Conservation (phyloP, 2,797 vertebrate species). For the Picus viridis region DNA sequence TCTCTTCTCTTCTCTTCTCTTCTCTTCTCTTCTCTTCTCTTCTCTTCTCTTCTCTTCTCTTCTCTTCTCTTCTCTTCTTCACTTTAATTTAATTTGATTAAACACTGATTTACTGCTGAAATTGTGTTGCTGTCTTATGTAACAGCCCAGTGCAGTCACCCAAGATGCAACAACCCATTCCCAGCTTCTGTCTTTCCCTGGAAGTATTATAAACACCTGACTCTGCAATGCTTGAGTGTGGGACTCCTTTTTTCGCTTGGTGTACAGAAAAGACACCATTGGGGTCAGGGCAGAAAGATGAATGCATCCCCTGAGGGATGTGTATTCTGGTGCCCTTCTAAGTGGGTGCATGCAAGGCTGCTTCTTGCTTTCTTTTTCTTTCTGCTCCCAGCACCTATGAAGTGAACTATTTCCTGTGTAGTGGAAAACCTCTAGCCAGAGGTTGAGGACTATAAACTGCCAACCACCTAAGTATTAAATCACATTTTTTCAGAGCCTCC, state of each 20-base stretch:
- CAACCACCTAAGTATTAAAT: neutral
- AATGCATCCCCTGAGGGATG: neutral
- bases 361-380: neutral
- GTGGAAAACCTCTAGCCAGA: neutral
- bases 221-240: neutral
- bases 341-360: neutral
- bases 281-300: neutral
- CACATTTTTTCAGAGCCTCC: neutral
- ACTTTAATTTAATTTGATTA: neutral
- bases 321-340: neutral
- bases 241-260: neutral
- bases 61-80: neutral
- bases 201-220: neutral
- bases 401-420: neutral
- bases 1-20: too few relatives aligned
- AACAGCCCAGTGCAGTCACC: neutral
- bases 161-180: neutral
- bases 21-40: too few relatives aligned
- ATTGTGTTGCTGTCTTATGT: neutral
- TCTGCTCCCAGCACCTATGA: neutral
- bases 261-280: neutral
- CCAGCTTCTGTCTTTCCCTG: neutral
- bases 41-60: too few relatives aligned
- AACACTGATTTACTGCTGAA: neutral
- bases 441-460: neutral